Percentiles rank a stretch among this genome's conserved stretches.
Conservation (phyloP, 1,140 invertebrate genomes). For the Drosophila sp. region DNA sequence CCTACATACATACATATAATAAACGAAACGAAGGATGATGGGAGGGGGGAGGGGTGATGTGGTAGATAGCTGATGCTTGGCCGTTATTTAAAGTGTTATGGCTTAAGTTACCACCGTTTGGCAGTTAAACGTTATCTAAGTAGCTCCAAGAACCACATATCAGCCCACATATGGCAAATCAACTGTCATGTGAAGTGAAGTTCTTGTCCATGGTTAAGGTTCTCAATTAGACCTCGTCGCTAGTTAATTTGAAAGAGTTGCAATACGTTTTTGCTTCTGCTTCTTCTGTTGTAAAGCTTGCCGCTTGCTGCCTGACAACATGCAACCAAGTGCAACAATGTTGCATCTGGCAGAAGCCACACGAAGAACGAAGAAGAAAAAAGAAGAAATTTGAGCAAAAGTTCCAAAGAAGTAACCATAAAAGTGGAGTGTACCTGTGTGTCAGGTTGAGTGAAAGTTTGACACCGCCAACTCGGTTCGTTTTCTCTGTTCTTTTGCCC, state of each 20-base stretch:
- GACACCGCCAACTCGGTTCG: not conserved
- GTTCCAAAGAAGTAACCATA: slow-evolving; percentile 47
- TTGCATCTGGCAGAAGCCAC: slow-evolving; percentile 38
- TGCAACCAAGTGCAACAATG: slow-evolving; percentile 47
- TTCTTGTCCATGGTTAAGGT: slow-evolving; percentile 15
- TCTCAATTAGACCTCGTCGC: slow-evolving; percentile 64
- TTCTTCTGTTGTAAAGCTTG: slow-evolving; percentile 30
- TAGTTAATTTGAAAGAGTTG: slow-evolving; percentile 69
- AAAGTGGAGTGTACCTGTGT: slow-evolving; percentile 53
- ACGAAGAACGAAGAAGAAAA: not conserved
- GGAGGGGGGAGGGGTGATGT: not conserved
- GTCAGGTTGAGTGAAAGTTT: slow-evolving; percentile 47
- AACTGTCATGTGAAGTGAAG: slow-evolving; percentile 51
- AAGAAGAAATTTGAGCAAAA: slow-evolving; percentile 38
- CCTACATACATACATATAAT: slow-evolving; percentile 16
- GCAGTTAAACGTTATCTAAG: slow-evolving; percentile 74
- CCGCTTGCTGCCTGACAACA: slow-evolving; percentile 60
- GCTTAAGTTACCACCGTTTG: slow-evolving; percentile 64
- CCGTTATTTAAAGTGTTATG: slow-evolving; percentile 73
- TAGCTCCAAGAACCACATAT: slow-evolving; percentile 59
- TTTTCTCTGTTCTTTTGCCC: slow-evolving; percentile 20
- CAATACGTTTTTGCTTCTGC: slow-evolving; percentile 27
- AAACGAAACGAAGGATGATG: too few species aligned
- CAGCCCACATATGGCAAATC: slow-evolving; percentile 43
- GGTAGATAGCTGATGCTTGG: not conserved